Base-by-base conservation (phyloP, 2,797 vertebrate species). In the Simalia tracyae region DNA sequence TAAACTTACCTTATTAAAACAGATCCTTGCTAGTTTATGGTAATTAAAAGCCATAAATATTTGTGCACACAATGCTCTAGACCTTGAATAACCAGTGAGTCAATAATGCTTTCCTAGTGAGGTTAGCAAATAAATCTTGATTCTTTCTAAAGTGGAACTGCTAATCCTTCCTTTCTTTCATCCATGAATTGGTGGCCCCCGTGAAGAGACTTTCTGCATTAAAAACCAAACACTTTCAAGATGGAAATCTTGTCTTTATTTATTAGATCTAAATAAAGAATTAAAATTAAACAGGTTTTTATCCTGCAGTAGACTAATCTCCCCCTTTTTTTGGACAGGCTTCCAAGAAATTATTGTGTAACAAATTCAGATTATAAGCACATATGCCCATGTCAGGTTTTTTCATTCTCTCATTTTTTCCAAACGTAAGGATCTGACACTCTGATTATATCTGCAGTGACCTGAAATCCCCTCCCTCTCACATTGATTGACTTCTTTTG, bases 41-140 rank as follows among this genome's bases (percentile, higher is more conserved):
- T 97, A 97, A 97, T 97, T 98, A 98, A 98, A 97, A 97, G 95
- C 96, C 95, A 97, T 97, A 98, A 97, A 97, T 97, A 97, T 97
- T 97, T 96, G 95, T 94, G 36, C 93, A 93, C 93, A 96, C 95
- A 95, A 93, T 94, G 94, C 95, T 94, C 90, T 92, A 96, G 96
- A 95, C 96, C 96, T 97, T 96, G 96, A 96, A 95, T 96, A 97
- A 95, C 95, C 46, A 3, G 93, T 93, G 94, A 96, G 97, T 98
- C 97, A 98, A 97, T 97, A 97, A 96, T 89, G 91, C 95, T 96
- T 96, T 96, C 97, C 95, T 96, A 95, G 95, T 86, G 93, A 97
- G 95, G 94, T 92, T 95, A 93, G 63, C 95, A 97, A 97, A 98
- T 97, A 97, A 98, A 98, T 97, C 96, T 97, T 96, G 96, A 97